Base-by-base conservation (phyloP, 2,797 vertebrate species). In the Coracias cyanogaster region DNA sequence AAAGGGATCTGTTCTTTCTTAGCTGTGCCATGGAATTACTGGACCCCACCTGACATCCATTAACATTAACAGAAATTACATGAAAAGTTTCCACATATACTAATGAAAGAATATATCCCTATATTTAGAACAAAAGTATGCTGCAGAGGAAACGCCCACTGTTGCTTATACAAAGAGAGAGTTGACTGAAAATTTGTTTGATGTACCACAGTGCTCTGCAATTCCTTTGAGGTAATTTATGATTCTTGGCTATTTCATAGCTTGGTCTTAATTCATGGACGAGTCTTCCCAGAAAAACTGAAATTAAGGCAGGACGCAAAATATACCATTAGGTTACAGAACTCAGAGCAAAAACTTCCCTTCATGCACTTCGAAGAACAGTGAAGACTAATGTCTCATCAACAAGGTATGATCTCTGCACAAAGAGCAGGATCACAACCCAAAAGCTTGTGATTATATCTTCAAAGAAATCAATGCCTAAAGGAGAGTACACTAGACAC, bases 251-350 rank as follows among this genome's bases (percentile, higher is more conserved):
- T 71, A 19, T 61, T 91, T 87, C 51, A 33, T 35, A 89, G 51
- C 33, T 94, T 87, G 29, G 82, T 93, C 73, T 93, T 93, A 90
- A 88, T 43, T 87, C 58, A 91, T 52, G n/a, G 87, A 64, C 71
- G 29, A 82, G 57, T 55, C 31, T 82, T 93, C 46, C 57, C 26
- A 82, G 54, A 86, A 82, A 87, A 85, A 48, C 0, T 25, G 20
- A 87, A 94, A 83, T 71, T 77, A 80, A 78, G 39, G 76, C 66
- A 81, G 25, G 35, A n/a, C 14, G 77, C 8, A 77, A 87, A 80
- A 64, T 62, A 48, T 15, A 69, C 24, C 39, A 55, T 20, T 35
- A 49, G 12, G 22, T 61, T 82, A 83, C 7, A 45, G 8, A 57
- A 57, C 33, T 67, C 4, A 0, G 81, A 67, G 25, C 15, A 81